Conservation (phyloP, 2,113 vertebrate genomes). For the Myiozetetes cayanensis region DNA sequence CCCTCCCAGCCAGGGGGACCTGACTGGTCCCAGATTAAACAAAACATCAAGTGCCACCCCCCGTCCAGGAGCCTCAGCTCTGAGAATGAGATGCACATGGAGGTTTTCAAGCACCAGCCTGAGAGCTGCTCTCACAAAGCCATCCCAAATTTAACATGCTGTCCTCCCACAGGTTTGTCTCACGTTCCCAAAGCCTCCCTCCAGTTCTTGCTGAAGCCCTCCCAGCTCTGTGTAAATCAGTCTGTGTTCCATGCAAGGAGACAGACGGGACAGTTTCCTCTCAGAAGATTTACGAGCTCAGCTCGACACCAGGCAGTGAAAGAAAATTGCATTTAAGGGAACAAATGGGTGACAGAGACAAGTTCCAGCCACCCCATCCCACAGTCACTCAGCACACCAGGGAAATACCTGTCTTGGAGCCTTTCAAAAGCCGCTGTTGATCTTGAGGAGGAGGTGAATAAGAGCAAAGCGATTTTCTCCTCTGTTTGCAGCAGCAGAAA, state of each 20-base stretch:
- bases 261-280: not conserved
- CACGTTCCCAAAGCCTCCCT: not conserved
- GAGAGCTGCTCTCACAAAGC: not conserved
- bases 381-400: not conserved
- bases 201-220: not conserved
- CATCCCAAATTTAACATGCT: not conserved
- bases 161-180: not conserved
- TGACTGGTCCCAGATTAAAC: not conserved
- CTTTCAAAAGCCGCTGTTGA: not conserved
- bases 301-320: fast-evolving
- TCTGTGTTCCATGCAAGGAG: not conserved
- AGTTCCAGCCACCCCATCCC: not conserved
- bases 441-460: not conserved
- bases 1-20: not conserved
- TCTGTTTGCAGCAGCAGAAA: not conserved
- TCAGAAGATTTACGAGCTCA: not conserved
- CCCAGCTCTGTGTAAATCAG: not conserved
- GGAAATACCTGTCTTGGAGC: not conserved
- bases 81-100: not conserved
- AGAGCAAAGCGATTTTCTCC: not conserved
- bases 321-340: not conserved
- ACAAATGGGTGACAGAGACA: not conserved
- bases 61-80: not conserved
- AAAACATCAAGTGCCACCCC: not conserved
- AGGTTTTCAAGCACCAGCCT: not conserved